These are phyloP conservation scores for Florisuga fusca DNA, from an alignment of 2,797 vertebrate species.

Conservation along the genomic window DNA sequence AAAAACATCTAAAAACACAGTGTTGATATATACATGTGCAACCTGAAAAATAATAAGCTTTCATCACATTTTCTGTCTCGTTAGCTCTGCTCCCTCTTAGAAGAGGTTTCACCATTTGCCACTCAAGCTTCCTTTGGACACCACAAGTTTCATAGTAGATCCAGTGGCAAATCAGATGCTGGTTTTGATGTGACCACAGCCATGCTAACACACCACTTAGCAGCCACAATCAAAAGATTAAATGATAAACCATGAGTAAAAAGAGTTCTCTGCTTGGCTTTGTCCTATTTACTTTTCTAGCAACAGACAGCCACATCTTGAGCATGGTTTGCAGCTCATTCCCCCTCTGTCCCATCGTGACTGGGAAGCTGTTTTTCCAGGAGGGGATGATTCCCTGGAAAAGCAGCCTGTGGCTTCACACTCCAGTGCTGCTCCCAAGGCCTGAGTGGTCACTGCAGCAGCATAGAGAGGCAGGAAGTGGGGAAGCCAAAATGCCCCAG, in stretches of 20 bases:
- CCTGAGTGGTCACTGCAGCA: accelerated
- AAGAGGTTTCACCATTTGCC: not conserved
- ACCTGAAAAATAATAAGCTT: not conserved
- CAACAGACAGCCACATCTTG: not conserved
- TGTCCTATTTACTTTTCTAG: not conserved
- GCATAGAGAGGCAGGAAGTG: not conserved
- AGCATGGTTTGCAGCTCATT: not conserved
- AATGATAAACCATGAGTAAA: not conserved
- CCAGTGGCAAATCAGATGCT: not conserved
- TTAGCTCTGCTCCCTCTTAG: not conserved
- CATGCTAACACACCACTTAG: not conserved
- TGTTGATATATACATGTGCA: not conserved
- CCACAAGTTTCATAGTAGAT: not conserved
- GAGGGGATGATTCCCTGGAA: not conserved
- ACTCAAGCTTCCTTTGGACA: not conserved
- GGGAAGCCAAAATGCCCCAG: not conserved
- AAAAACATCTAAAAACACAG: not conserved
- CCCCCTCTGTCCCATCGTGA: not conserved
- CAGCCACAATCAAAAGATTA: not conserved
- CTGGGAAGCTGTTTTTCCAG: not conserved
- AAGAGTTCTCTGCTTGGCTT: not conserved
- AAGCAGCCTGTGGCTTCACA: not conserved
- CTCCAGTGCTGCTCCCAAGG: not conserved
- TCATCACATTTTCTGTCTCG: not conserved
- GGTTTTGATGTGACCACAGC: not conserved